These are phyloP conservation scores for Haliclona indistincta DNA, from an alignment of 37 sponge, comb jelly and placozoan genomes.

Conservation along the genomic window DNA sequence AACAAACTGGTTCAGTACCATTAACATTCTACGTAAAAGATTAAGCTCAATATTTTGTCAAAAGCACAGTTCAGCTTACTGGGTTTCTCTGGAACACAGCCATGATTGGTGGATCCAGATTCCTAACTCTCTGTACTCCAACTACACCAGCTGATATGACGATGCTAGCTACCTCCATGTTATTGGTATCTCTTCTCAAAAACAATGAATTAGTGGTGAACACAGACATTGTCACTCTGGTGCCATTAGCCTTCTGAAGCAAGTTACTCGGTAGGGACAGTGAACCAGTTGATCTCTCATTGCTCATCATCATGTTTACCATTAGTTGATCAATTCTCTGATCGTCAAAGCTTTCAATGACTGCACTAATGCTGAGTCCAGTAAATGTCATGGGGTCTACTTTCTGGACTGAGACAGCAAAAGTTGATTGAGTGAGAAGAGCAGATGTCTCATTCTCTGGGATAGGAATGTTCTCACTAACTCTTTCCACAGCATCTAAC, in stretches of 20 bases:
- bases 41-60: too few relatives aligned
- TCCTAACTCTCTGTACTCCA: slow-evolving; percentile 6
- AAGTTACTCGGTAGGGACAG: slow-evolving; percentile 13
- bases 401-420: slow-evolving; percentile 10
- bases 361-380: background rate
- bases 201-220: slow-evolving; percentile 23
- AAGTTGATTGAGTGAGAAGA: background rate
- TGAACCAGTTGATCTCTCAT: background rate
- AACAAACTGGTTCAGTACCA: slow-evolving; percentile 16
- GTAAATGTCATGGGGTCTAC: slow-evolving; percentile 1
- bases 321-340: background rate
- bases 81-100: slow-evolving; percentile 11
- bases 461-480: slow-evolving; percentile 3
- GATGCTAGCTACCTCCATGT: slow-evolving; percentile 15
- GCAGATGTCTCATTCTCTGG: background rate
- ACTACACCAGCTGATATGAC: slow-evolving; percentile 16
- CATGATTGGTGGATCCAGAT: slow-evolving; percentile 8
- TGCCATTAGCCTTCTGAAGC: too few relatives aligned
- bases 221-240: slow-evolving; percentile 7
- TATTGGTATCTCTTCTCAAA: background rate
- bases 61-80: too few relatives aligned
- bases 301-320: too few relatives aligned
- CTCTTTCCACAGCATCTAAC: slow-evolving; percentile 6
- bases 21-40: background rate
- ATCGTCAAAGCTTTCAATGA: background rate